These are phyloP conservation scores for Musca domestica DNA, from an alignment of 1,140 invertebrate genomes.

Conservation along the genomic window DNA sequence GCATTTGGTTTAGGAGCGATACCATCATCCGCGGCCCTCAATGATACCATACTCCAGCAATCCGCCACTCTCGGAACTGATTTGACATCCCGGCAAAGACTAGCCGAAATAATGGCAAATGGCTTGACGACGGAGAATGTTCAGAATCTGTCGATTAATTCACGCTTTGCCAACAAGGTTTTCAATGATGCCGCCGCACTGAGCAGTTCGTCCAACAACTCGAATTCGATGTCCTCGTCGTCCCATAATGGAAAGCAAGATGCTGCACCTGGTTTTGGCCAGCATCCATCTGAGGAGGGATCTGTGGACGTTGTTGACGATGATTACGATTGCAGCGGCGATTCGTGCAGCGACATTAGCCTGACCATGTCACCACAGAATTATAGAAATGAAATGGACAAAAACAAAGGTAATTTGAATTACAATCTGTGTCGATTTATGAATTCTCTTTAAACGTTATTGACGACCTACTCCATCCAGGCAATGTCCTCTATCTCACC, in stretches of 20 bases:
- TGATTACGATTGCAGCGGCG: conserved; percentile 49
- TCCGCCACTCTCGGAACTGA: conserved; percentile 25
- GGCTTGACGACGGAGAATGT: conserved; percentile 37
- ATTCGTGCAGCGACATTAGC: conserved; percentile 52
- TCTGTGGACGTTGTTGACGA: conserved; percentile 47
- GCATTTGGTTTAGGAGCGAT: not conserved
- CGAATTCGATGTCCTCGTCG: not conserved
- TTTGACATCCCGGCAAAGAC: conserved; percentile 36
- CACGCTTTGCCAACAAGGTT: conserved; percentile 34
- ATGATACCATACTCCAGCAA: not conserved
- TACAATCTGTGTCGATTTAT: too few relatives aligned
- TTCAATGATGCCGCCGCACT: conserved; percentile 1
- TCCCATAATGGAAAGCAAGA: not conserved
- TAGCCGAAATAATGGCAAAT: conserved; percentile 40
- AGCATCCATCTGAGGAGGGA: conserved; percentile 22
- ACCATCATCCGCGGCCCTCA: not conserved
- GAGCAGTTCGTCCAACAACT: not conserved
- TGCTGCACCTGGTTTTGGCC: not conserved
- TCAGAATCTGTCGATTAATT: conserved; percentile 40
- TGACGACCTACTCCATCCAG: too few relatives aligned
- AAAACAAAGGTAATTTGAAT: conserved; percentile 36
- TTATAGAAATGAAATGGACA: conserved; percentile 44
- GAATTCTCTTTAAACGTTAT: too few relatives aligned
- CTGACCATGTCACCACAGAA: conserved; percentile 50
- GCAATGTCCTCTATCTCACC: too few relatives aligned